Conservation (phyloP, 2,113 vertebrate species). For the Rattus rattus region DNA sequence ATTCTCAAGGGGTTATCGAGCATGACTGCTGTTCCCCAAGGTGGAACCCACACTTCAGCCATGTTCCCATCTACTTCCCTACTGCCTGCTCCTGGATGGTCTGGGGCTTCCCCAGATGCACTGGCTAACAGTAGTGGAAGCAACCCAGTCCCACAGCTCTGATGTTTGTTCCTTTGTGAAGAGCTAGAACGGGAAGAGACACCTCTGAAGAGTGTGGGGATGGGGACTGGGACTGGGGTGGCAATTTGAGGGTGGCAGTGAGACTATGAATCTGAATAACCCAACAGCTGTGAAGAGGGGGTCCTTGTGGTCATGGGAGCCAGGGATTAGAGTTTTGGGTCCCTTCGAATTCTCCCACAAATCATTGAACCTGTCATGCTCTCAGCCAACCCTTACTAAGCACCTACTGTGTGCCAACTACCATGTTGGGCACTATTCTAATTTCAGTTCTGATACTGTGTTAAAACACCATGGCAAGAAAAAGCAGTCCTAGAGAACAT, state of each 20-base stretch:
- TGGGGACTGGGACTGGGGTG: background rate
- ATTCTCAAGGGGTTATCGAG: background rate
- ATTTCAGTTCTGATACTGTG: background rate
- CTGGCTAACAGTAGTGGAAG: fast-evolving
- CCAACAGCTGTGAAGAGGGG: background rate
- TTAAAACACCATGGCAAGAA: background rate
- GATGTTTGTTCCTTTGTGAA: background rate
- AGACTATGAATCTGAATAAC: background rate
- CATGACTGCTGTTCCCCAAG: too few relatives aligned
- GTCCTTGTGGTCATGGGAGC: background rate
- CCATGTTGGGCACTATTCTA: background rate
- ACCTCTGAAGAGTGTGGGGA: too few relatives aligned
- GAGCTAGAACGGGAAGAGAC: background rate
- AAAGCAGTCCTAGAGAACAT: background rate
- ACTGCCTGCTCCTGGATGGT: background rate
- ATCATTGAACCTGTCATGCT: background rate
- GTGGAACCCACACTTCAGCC: background rate
- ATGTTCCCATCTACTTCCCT: background rate
- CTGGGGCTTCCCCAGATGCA: background rate
- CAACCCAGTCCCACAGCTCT: background rate
- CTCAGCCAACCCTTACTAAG: background rate
- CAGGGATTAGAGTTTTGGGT: background rate
- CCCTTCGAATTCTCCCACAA: background rate
- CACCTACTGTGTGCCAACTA: background rate
- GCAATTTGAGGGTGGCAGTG: background rate